These are phyloP conservation scores for Enchytraeus crypticus DNA, from an alignment of 2,888 invertebrate species.

Conservation along the genomic window DNA sequence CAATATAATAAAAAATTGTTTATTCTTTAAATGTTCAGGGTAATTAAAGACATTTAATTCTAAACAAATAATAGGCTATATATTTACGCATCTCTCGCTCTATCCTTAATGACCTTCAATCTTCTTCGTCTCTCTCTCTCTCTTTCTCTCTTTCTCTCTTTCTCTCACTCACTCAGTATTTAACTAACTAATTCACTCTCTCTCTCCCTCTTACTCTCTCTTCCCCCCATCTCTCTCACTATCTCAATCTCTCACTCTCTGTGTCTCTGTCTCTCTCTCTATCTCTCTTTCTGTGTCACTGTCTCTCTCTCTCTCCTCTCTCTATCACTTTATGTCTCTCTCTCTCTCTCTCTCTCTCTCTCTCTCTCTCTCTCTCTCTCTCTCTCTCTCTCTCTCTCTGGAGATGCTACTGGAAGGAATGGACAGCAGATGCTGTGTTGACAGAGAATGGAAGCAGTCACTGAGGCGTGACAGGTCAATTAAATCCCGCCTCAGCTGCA, in stretches of 20 bases:
- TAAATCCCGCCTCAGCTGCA: too few species aligned
- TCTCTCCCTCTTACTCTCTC: neutral
- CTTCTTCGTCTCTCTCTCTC: neutral
- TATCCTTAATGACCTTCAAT: neutral
- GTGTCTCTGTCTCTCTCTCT: neutral
- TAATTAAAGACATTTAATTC: too few species aligned
- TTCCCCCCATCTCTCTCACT: neutral
- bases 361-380: neutral
- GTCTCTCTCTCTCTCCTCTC: neutral
- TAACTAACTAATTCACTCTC: neutral
- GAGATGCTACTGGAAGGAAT: too few species aligned
- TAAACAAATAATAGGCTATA: too few species aligned
- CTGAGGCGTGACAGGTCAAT: too few species aligned
- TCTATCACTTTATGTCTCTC: neutral
- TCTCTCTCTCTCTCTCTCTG: neutral
- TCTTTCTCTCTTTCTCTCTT: neutral
- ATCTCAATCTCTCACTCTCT: neutral
- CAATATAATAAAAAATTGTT: too few species aligned
- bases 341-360: neutral
- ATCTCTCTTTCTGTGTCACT: neutral
- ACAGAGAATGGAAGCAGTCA: too few species aligned
- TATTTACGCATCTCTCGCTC: neutral
- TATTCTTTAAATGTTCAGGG: too few species aligned
- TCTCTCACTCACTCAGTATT: neutral
- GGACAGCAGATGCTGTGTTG: too few species aligned